Evolutionary conservation across 2,888 invertebrate species (phyloP).

Genomic region (Julus scandinavius): DNA sequence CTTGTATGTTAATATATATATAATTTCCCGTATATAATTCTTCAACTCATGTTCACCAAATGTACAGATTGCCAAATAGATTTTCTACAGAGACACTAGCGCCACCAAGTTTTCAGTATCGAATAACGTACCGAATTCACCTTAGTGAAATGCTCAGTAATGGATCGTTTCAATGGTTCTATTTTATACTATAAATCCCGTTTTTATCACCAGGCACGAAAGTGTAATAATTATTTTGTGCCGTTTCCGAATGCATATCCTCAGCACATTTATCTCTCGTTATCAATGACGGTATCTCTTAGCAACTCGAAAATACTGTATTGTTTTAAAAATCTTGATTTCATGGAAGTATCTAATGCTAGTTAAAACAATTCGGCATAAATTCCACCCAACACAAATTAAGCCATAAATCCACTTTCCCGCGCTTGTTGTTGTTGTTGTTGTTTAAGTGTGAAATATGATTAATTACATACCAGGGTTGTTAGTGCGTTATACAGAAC

Average conservation of each 20-base stretch:
- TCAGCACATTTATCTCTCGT: not conserved
- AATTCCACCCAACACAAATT: not conserved
- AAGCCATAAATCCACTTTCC: slow-evolving; percentile 35
- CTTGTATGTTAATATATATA: too few species aligned
- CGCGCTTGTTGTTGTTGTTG: slow-evolving; percentile 7
- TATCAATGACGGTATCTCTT: slow-evolving; percentile 20
- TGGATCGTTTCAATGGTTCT: not conserved
- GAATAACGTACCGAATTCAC: too few species aligned
- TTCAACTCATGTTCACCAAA: too few species aligned
- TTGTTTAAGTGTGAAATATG: not conserved
- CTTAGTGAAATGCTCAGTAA: not conserved
- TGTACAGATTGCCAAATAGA: too few species aligned
- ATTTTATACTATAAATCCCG: not conserved
- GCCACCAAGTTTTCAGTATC: too few species aligned
- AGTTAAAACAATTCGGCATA: slow-evolving; percentile 6
- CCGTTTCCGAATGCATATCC: not conserved
- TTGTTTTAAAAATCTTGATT: slow-evolving; percentile 37
- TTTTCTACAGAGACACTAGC: too few species aligned
- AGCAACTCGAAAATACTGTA: slow-evolving; percentile 1
- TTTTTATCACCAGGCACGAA: not conserved
- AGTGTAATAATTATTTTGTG: not conserved
- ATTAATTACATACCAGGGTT: slow-evolving; percentile 9
- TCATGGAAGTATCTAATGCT: not conserved
- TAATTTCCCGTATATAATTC: too few species aligned
- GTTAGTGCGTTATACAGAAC: not conserved